A percentile compares a stretch with the other conserved stretches of the same genome.
Evolutionary conservation across 1,140 invertebrate species (phyloP).

Genomic region (Ephestia elutella): DNA sequence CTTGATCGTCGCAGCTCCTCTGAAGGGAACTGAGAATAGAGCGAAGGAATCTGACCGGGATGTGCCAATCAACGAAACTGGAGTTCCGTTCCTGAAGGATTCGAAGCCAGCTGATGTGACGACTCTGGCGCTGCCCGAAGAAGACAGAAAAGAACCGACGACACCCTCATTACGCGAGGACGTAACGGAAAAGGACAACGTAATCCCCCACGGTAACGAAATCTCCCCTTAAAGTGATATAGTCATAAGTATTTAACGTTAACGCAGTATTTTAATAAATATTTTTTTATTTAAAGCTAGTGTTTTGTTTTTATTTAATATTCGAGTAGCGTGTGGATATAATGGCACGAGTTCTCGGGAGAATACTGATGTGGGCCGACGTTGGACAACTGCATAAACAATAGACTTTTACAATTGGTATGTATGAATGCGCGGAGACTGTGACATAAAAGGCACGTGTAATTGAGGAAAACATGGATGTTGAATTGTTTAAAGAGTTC

Average conservation of each 20-base stretch:
- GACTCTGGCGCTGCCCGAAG: constrained; percentile 17
- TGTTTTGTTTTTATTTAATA: constrained; percentile 18
- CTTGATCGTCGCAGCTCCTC: constrained; percentile 42
- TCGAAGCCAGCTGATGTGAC: constrained; percentile 16
- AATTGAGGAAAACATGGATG: not conserved
- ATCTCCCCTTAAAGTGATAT: constrained; percentile 55
- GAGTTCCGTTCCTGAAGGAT: constrained; percentile 33
- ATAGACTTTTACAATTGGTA: constrained; percentile 9
- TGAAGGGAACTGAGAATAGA: constrained; percentile 26
- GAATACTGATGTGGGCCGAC: constrained; percentile 9
- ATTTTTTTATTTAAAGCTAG: constrained; percentile 19
- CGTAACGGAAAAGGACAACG: constrained; percentile 49
- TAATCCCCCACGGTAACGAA: constrained; percentile 54
- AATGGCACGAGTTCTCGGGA: not conserved
- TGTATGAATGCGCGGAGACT: not conserved
- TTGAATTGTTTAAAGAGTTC: not conserved
- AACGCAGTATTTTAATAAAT: constrained; percentile 19
- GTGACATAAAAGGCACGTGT: not conserved
- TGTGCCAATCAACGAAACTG: constrained; percentile 49
- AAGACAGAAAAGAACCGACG: constrained; percentile 41
- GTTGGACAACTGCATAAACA: constrained; percentile 8
- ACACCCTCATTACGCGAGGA: constrained; percentile 45
- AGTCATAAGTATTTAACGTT: constrained; percentile 18
- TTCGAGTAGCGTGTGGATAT: not conserved
- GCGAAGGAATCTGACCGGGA: constrained; percentile 35